Percentiles rank a stretch among this genome's conserved stretches.
These are phyloP conservation scores for Siniperca knerii DNA, from an alignment of 2,113 vertebrate genomes.

Conservation along the genomic window DNA sequence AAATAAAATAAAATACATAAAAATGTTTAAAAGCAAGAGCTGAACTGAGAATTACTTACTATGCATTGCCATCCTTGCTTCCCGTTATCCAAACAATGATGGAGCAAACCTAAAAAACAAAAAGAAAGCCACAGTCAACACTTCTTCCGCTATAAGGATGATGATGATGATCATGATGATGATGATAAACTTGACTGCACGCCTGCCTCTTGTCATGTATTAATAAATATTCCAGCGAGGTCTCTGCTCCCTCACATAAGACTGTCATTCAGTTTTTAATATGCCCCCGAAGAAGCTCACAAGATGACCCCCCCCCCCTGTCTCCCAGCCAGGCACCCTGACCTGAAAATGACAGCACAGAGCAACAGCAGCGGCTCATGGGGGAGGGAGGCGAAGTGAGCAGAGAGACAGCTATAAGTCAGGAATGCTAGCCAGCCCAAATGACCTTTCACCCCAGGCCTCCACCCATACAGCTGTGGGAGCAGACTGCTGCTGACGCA, in stretches of 20 bases:
- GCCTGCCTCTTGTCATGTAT: background rate
- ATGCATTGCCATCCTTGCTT: conserved; percentile 77
- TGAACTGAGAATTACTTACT: conserved; percentile 72
- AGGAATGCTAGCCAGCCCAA: conserved; percentile 58
- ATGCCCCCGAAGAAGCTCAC: background rate
- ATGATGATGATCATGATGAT: too few relatives aligned
- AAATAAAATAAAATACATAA: background rate
- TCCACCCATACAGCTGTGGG: conserved; percentile 70
- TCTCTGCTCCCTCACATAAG: background rate
- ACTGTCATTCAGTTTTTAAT: conserved; percentile 18
- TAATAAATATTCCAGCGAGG: conserved; percentile 4
- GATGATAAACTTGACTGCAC: background rate
- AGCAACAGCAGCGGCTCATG: conserved; percentile 39
- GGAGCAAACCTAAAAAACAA: conserved; percentile 68
- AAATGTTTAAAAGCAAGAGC: background rate
- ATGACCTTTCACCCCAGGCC: conserved; percentile 75
- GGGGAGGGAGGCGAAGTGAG: background rate
- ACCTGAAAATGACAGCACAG: conserved; percentile 52
- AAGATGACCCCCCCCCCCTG: background rate
- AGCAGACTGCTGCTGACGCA: conserved; percentile 69
- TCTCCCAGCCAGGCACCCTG: conserved; percentile 26
- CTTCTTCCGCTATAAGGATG: background rate
- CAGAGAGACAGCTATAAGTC: conserved; percentile 63
- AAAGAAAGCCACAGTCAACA: conserved; percentile 19
- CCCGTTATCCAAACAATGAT: conserved; percentile 59